Conservation (phyloP, 2,113 vertebrate species). For the Thamnaconus septentrionalis region DNA sequence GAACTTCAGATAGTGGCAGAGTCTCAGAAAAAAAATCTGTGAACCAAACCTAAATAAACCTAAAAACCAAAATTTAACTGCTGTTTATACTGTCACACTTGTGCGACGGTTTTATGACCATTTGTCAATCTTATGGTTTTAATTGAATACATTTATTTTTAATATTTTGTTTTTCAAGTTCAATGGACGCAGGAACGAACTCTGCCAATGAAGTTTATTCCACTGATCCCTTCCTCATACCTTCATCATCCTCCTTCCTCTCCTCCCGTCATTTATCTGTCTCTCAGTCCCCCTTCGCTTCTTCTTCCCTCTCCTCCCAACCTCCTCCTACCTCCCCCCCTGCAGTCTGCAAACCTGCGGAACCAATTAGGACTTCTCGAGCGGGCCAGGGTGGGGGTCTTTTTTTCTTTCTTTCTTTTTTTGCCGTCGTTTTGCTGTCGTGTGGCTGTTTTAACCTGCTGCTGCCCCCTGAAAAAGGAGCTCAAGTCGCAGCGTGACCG, state of each 20-base stretch:
- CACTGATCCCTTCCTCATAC: not conserved
- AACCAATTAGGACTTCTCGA: constrained; percentile 69
- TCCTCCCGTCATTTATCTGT: constrained; percentile 1
- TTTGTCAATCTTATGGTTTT: no score
- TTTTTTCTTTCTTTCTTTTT: constrained; percentile 23
- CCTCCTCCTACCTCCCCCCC: constrained; percentile 40
- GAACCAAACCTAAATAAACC: no score
- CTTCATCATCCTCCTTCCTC: not conserved
- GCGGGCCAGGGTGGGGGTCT: constrained; percentile 46
- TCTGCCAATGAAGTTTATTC: no score
- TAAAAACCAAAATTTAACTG: no score
- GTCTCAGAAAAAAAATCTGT: no score
- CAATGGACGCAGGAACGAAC: constrained; percentile 47
- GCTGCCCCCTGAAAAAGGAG: constrained; percentile 48
- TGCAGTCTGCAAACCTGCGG: constrained; percentile 70
- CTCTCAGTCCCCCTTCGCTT: constrained; percentile 19
- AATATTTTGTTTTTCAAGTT: no score
- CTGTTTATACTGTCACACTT: no score
- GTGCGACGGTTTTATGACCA: no score
- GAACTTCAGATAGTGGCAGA: no score
- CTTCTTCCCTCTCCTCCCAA: constrained; percentile 16
- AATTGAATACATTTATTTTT: no score
- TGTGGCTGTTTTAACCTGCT: constrained; percentile 69
- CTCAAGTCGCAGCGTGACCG: constrained; percentile 51
- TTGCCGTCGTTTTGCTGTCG: constrained; percentile 32